Base-by-base conservation (phyloP, 1,140 invertebrate genomes). In the Cotesia vestalis region DNA sequence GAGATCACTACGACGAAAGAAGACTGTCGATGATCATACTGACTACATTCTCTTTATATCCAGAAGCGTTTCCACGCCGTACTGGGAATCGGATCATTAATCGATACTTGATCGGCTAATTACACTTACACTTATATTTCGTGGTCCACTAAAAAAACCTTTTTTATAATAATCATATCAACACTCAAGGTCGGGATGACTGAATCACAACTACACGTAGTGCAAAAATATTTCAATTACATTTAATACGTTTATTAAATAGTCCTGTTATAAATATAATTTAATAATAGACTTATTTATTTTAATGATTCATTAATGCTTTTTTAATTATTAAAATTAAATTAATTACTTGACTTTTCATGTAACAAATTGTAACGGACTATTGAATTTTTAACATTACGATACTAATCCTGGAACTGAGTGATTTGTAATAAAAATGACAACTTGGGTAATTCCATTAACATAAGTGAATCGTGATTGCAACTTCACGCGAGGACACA, bases 31-130 rank as follows among this genome's bases (percentile, higher is more conserved):
- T 74, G 70, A 72, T 71, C 71, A 71, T 66, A 55, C 4, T 1
- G 35, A 71, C 40, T 46, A 46, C 73, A 71, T 76, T 76, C 75
- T 78, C 73, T 78, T 76, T 78, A 76, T 78, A 76, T 73, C 62
- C 36, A 66, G 4, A 14, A 12, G 51, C 12, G 66, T 52, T 46
- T 67, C 38, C 20, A 59, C 17, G 11, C 63, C 17, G 12, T 40
- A 69, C 67, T 34, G 34, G 55, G 38, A 46, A 46, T 46, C 40
- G 11, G 40, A 6, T 46, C 40, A 46, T 46, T 46, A 46, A 46
- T 46, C 40, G 40, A 46, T 46, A 46, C 40, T 46, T 46, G 40
- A 59, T 59, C 57, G 27, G 17, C 4, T 20, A 20, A 20, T 20
- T 59, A 59, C 57, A 20, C 20, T 59, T 20, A 14, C 12, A 55